These are phyloP conservation scores for Sarcophaga subvicina DNA, from an alignment of 2,888 invertebrate species.

Conservation along the genomic window DNA sequence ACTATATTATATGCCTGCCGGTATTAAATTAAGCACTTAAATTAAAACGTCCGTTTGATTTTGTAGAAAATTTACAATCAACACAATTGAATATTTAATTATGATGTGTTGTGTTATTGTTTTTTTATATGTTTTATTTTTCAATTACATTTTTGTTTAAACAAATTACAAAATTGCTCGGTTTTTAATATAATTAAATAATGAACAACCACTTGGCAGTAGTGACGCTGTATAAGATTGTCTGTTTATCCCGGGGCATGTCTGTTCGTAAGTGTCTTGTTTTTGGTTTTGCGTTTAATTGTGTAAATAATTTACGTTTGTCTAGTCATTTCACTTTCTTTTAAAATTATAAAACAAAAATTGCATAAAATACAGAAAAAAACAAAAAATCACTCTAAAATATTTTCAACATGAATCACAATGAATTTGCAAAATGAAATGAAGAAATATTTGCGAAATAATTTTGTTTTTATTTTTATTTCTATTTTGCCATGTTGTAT, in stretches of 20 bases:
- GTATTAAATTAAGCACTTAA: slow-evolving; percentile 1
- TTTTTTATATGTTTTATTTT: neutral
- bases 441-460: neutral
- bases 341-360: slow-evolving; percentile 43
- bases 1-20: too few species aligned
- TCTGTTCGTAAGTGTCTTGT: neutral
- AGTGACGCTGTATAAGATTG: neutral
- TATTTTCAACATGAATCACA: neutral
- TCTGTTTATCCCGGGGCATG: neutral
- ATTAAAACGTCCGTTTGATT: slow-evolving; percentile 50
- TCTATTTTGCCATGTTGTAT: neutral
- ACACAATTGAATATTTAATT: slow-evolving; percentile 35
- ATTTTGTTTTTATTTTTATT: neutral
- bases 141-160: slow-evolving; percentile 25
- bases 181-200: slow-evolving; percentile 20
- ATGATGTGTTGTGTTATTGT: neutral
- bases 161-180: neutral
- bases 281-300: neutral
- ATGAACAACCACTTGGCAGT: slow-evolving; percentile 36
- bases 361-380: neutral
- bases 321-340: slow-evolving; percentile 62
- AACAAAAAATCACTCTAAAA: neutral
- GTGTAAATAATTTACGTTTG: slow-evolving; percentile 36
- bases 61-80: slow-evolving; percentile 9
- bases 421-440: neutral